Percentiles rank a stretch among this genome's conserved stretches.
These are phyloP conservation scores for Pachypanchax playfairii DNA, from an alignment of 2,113 vertebrate species.

Conservation along the genomic window DNA sequence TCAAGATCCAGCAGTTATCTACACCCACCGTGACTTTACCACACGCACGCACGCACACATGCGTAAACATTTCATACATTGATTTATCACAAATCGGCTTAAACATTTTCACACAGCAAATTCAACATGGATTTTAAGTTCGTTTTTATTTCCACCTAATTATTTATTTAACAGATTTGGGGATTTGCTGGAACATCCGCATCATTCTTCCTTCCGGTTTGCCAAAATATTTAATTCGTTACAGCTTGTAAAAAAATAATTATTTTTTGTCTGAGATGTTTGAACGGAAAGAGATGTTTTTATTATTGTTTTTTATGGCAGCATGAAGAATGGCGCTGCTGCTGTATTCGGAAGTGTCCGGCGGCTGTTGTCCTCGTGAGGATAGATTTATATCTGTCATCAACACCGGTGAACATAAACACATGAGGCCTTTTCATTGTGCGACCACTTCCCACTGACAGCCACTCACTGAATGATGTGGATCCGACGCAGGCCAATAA, in stretches of 20 bases:
- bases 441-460: conserved; percentile 67
- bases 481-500: conserved; percentile 10
- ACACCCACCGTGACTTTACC: conserved; percentile 46
- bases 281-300: too few relatives aligned
- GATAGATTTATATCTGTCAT: conserved; percentile 75
- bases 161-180: too few relatives aligned
- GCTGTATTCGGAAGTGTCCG: conserved; percentile 48
- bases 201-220: too few relatives aligned
- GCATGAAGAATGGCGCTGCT: conserved; percentile 47
- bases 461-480: conserved; percentile 51
- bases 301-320: conserved; percentile 13
- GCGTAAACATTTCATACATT: neutral
- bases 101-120: neutral
- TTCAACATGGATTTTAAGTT: too few relatives aligned
- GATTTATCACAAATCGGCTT: too few relatives aligned
- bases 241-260: too few relatives aligned
- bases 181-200: too few relatives aligned
- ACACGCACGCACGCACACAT: neutral
- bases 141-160: too few relatives aligned
- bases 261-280: too few relatives aligned
- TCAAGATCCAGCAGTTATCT: conserved; percentile 69
- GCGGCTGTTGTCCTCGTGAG: conserved; percentile 52
- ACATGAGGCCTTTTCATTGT: conserved; percentile 70
- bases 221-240: too few relatives aligned
- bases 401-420: conserved; percentile 68